These are phyloP conservation scores for Odocoileus virginianus DNA, from an alignment of 2,113 vertebrate species.

Conservation along the genomic window DNA sequence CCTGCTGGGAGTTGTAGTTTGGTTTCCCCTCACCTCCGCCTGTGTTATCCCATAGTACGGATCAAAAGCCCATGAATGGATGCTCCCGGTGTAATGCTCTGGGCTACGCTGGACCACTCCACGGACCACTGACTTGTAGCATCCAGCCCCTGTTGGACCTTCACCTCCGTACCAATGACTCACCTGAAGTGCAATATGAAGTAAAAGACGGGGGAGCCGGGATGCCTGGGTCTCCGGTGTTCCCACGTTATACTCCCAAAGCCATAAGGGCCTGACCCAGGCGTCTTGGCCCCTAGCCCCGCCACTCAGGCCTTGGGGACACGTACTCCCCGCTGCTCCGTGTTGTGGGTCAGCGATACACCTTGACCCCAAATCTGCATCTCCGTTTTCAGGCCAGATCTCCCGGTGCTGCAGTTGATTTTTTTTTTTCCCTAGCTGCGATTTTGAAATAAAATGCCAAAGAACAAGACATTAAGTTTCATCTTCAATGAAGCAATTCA, in stretches of 20 bases:
- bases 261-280: neutral
- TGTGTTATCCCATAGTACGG: slow-evolving; percentile 83
- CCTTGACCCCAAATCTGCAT: neutral
- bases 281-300: neutral
- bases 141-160: no score
- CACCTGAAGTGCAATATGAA: slow-evolving; percentile 63
- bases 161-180: neutral
- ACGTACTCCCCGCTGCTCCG: neutral
- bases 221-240: neutral
- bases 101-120: rapidly evolving
- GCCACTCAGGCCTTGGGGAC: neutral
- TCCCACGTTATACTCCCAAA: slow-evolving; percentile 51
- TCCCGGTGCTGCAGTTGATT: neutral
- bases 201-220: neutral
- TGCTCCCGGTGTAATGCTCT: slow-evolving; percentile 74
- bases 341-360: neutral
- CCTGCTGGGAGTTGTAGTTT: slow-evolving; percentile 14
- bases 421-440: neutral
- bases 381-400: slow-evolving; percentile 12
- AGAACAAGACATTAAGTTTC: slow-evolving; percentile 35
- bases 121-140: neutral
- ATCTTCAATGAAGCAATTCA: neutral
- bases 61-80: slow-evolving; percentile 84
- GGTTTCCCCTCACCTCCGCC: rapidly evolving
- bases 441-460: slow-evolving; percentile 75